Evolutionary conservation across 2,888 invertebrate genomes (phyloP), one percentile per base, ranked within the genome.

Genomic region (Parapristionchus giblindavisi): DNA sequence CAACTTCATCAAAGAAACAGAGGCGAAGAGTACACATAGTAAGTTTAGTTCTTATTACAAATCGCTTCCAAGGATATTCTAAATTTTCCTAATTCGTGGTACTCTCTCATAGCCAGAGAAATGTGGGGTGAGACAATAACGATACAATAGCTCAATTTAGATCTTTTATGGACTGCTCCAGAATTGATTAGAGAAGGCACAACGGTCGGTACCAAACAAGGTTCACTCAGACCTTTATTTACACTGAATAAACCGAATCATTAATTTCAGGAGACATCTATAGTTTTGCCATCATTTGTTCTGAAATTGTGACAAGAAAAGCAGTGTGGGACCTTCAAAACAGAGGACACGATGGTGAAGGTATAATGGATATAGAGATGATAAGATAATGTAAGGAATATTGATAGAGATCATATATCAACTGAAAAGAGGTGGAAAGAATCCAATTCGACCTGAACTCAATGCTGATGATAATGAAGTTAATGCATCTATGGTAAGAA

Each of bases 161-260:
- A 80, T 14, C 61, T 84, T 21, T 76, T 84, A 2, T 84, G 84
- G 84, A 84, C 81, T 11, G 82, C 84, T 2, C 84, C 84, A 2
- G 84, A 84, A 75, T 52, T 77, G 14, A 63, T 81, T 21, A 79
- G 81, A 14, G 76, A 66, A 2, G 68, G 65, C 29, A 43, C 72
- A 24, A 21, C 52, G 6, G 24, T 71, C 5, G 80, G 78, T 6
- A 66, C 73, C 21, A 75, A 81, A 58, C n/a, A 27, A 21, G 80
- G 79, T 24, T 81, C 80, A 21, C 11, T 21, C 17, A 21, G 11
- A 48, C 17, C 48, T 48, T 11, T 11, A 14, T 48, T n/a, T n/a
- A n/a, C 48, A 48, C 11, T 14, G 48, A 14, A 14, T 48, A 21
- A 48, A 21, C 48, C 48, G 48, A n/a, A n/a, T n/a, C n/a, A 21